Conservation (phyloP, 2,888 invertebrate species). For the Drosophila hamatofila region DNA sequence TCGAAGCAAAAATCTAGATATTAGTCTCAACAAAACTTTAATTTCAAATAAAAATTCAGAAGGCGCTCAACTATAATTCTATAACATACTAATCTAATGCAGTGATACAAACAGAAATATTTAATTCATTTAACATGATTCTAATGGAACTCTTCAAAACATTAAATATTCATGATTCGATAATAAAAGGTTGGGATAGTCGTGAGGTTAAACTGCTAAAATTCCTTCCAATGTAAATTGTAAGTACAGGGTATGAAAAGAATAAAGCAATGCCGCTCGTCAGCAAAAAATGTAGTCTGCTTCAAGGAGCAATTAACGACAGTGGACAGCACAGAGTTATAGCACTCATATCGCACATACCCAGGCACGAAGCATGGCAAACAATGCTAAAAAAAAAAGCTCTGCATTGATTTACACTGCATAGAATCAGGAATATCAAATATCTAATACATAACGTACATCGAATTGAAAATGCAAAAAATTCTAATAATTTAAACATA, state of each 20-base stretch:
- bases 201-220: background rate
- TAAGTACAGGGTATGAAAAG: slow-evolving; percentile 40
- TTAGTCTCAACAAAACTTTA: too few species aligned
- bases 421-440: background rate
- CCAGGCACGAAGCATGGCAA: slow-evolving; percentile 42
- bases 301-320: slow-evolving; percentile 81
- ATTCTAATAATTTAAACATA: background rate
- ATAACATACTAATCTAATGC: background rate
- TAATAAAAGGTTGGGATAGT: background rate
- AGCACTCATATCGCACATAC: slow-evolving; percentile 64
- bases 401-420: slow-evolving; percentile 37
- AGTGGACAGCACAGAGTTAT: slow-evolving; percentile 75
- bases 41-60: too few species aligned
- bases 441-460: background rate
- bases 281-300: slow-evolving; percentile 69
- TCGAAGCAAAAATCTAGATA: background rate
- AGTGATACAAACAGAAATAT: background rate
- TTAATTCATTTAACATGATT: background rate
- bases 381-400: slow-evolving; percentile 34
- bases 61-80: background rate
- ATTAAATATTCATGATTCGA: background rate
- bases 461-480: background rate
- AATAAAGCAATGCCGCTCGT: slow-evolving; percentile 31
- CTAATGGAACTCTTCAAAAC: background rate
- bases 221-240: background rate